A percentile compares a stretch with the other conserved stretches of the same genome.
These are phyloP conservation scores for Synergus itoensis DNA, from an alignment of 2,888 invertebrate species.

Conservation along the genomic window DNA sequence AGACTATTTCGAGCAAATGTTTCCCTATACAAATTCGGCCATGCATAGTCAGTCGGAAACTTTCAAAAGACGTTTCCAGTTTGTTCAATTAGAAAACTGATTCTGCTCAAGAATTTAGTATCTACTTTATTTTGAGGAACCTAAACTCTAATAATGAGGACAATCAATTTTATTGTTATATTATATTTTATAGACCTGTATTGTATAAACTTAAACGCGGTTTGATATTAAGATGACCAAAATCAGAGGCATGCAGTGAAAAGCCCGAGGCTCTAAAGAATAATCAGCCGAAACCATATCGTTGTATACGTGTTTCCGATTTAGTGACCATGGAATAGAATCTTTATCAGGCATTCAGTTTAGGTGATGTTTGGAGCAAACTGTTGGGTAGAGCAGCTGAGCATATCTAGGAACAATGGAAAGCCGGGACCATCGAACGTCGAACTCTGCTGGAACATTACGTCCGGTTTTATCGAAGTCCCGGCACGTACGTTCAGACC, in stretches of 20 bases:
- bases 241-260: not conserved
- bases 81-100: not conserved
- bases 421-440: constrained; percentile 39
- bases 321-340: constrained; percentile 8
- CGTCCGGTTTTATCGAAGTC: constrained; percentile 58
- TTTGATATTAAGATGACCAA: not conserved
- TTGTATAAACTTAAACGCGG: not conserved
- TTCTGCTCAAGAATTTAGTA: not conserved
- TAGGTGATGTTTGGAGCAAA: constrained; percentile 27
- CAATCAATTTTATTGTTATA: too few relatives aligned
- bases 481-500: constrained; percentile 61
- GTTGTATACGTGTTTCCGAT: constrained; percentile 3
- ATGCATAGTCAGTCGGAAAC: not conserved
- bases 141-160: too few relatives aligned
- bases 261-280: not conserved
- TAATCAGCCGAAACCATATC: not conserved
- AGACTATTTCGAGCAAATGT: not conserved
- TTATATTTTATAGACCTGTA: not conserved
- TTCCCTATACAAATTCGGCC: not conserved
- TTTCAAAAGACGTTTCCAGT: too few relatives aligned
- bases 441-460: constrained; percentile 35
- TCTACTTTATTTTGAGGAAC: too few relatives aligned
- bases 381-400: constrained; percentile 18
- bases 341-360: constrained; percentile 10
- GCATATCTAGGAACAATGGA: constrained; percentile 26